These are phyloP conservation scores for Fulmarus glacialis DNA, from an alignment of 2,113 vertebrate species.

Conservation along the genomic window DNA sequence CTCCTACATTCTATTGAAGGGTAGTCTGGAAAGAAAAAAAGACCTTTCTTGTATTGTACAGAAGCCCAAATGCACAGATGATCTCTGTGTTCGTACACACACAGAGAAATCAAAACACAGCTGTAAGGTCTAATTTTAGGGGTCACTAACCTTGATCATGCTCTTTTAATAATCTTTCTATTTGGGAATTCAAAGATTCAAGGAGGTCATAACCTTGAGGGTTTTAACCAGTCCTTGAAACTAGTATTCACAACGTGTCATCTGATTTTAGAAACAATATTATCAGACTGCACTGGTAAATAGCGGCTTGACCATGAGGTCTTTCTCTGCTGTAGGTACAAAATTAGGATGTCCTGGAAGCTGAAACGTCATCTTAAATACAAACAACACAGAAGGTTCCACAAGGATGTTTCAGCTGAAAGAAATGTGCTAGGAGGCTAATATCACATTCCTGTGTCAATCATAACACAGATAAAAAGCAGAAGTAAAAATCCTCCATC, in stretches of 20 bases:
- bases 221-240: slow-evolving; percentile 11
- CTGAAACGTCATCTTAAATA: neutral
- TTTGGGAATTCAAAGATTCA: neutral
- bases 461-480: neutral
- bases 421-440: neutral
- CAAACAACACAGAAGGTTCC: neutral
- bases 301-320: neutral
- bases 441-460: neutral
- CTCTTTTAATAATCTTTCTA: neutral
- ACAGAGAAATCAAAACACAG: slow-evolving; percentile 12
- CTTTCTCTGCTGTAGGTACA: neutral
- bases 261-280: slow-evolving; percentile 19
- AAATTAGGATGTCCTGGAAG: neutral
- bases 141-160: neutral
- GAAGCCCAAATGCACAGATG: neutral
- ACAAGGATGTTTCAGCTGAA: neutral
- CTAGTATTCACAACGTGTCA: neutral
- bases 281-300: neutral
- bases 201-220: neutral
- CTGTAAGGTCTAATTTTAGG: slow-evolving; percentile 45
- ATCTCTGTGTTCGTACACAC: neutral
- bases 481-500: neutral
- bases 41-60: neutral
- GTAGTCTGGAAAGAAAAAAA: neutral
- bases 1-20: neutral